These are phyloP conservation scores for Chouioia cunea DNA, from an alignment of 2,888 invertebrate species.

Conservation along the genomic window DNA sequence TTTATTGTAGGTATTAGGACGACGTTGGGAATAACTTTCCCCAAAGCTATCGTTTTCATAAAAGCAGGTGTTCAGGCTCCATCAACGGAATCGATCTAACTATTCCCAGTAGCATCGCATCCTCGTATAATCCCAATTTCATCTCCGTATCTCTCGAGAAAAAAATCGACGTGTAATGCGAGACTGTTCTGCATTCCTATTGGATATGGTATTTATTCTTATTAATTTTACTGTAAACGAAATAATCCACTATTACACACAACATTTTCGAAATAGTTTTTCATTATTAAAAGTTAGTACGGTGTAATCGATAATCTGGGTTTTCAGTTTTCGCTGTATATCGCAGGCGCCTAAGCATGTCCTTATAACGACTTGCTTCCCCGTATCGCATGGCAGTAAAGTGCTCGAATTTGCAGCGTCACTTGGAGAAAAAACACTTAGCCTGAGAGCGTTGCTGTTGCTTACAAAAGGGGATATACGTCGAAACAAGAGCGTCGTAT, in stretches of 20 bases:
- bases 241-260: too few relatives aligned
- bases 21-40: too few relatives aligned
- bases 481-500: not conserved
- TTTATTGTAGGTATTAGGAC: too few relatives aligned
- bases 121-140: conserved; percentile 12
- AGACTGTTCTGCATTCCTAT: too few relatives aligned
- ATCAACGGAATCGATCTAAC: not conserved
- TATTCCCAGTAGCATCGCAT: not conserved
- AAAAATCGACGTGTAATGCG: not conserved
- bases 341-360: not conserved
- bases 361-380: not conserved
- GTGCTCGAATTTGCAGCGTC: conserved; percentile 27
- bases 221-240: too few relatives aligned
- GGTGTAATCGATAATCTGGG: too few relatives aligned
- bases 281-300: too few relatives aligned
- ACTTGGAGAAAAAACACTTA: conserved; percentile 33
- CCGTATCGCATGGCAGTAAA: conserved; percentile 2
- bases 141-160: not conserved
- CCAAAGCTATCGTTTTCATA: too few relatives aligned
- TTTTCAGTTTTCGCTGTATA: not conserved
- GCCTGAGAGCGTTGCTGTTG: conserved; percentile 21
- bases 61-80: conserved; percentile 19
- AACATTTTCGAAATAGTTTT: too few relatives aligned
- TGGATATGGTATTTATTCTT: too few relatives aligned
- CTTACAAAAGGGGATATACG: not conserved